Percentiles rank a stretch among this genome's conserved stretches.
These are phyloP conservation scores for Drosophila lacteicornis DNA, from an alignment of 1,140 invertebrate species.

Conservation along the genomic window DNA sequence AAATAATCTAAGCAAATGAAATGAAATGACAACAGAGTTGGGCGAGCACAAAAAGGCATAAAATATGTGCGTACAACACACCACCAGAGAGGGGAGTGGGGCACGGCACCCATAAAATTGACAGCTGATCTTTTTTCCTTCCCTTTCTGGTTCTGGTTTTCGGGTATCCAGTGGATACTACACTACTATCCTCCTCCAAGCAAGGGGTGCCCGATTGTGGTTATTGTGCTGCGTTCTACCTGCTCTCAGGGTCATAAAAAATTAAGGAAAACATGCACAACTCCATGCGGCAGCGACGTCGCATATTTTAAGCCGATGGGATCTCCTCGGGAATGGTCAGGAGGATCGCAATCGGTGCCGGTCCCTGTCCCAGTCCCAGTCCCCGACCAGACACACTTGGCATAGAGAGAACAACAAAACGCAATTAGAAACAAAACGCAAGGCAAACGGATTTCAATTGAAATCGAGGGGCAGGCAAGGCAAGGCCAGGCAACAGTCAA, in stretches of 20 bases:
- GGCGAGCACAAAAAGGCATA: conserved; percentile 41
- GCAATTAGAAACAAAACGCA: conserved; percentile 65
- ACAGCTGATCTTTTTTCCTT: conserved; percentile 71
- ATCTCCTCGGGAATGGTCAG: conserved; percentile 48
- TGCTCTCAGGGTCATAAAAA: conserved; percentile 73
- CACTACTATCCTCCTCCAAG: conserved; percentile 9
- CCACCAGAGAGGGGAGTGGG: conserved; percentile 8
- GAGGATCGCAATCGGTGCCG: conserved; percentile 2
- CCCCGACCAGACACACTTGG: conserved; percentile 23
- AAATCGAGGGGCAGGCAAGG: conserved; percentile 21
- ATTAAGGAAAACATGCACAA: conserved; percentile 75
- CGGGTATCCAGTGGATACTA: conserved; percentile 37
- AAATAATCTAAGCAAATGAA: conserved; percentile 71
- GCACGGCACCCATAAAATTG: conserved; percentile 70
- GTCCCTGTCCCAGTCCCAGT: background rate
- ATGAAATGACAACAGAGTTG: conserved; percentile 60
- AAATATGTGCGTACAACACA: conserved; percentile 45
- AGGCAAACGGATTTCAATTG: conserved; percentile 62
- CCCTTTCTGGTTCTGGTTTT: conserved; percentile 34
- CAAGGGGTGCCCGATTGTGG: conserved; percentile 64
- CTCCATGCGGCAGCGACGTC: conserved; percentile 47
- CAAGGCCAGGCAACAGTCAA: conserved; percentile 20
- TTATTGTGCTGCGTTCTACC: conserved; percentile 54
- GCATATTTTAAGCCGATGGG: conserved; percentile 68
- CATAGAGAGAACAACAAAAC: conserved; percentile 60